Evolutionary conservation across 2,797 vertebrate genomes (phyloP), one percentile per base, ranked within the genome.

Genomic region (Neostethus bicornis): DNA sequence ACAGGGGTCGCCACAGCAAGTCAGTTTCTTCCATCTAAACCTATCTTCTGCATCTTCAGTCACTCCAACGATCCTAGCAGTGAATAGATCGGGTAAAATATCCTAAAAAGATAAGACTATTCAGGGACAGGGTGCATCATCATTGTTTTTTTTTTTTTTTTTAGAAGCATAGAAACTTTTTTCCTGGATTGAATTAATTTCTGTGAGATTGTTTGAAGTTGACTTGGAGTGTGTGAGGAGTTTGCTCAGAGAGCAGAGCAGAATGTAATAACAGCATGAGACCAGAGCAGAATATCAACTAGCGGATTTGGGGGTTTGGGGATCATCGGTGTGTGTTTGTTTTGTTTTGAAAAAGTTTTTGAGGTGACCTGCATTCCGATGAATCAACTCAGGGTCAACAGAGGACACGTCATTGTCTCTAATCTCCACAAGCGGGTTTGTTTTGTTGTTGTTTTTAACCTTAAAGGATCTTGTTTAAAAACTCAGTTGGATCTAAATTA

Each of bases 201-300:
- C 68, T 73, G 60, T 42, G 16, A 7, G 32, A 57, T 72, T 75
- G 34, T 83, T 80, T 82, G 78, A 88, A 85, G 84, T 79, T 35
- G 54, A 48, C 58, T 70, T 17, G 56, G 78, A 69, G 70, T 55
- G 59, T 47, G 65, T 43, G 52, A 76, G 67, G 68, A 81, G 64
- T 77, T 83, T 23, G 17, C 73, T 57, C 59, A 54, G 38, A 68
- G 73, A 82, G 71, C 73, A 25, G 78, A 71, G 76, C 25, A 44
- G 86, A 88, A 89, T 91, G 80, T 82, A 77, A 32, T 10, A 9
- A 29, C 32, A 14, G 32, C 14, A 14, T 53, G 37, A 68, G 73
- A 83, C 71, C 73, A 21, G 78, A 70, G 76, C 25, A 46, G 87
- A 88, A 89, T 91, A 81, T 80, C 77, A 89, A 90, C 84, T 53